Evolutionary conservation across 2,113 vertebrate species (phyloP), one percentile per base, ranked within the genome.

Genomic region (Ancistrus triradiatus): DNA sequence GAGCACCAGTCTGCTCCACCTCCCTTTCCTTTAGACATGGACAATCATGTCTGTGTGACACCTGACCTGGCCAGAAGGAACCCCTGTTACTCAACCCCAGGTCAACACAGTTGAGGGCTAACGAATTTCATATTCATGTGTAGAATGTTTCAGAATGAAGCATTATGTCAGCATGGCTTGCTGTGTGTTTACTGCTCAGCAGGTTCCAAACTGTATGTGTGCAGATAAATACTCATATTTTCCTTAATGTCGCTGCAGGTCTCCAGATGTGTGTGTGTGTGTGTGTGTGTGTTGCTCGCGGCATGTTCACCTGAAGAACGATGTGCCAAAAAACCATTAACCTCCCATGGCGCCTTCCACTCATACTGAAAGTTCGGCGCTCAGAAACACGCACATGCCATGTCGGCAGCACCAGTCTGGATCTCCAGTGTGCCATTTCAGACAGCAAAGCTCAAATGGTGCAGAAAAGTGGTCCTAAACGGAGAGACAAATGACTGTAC

Each of bases 231-330:
- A 25, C 19, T 35, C 40, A 25, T 37, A 9, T 8, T 42, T 58
- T 42, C n/a, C 22, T 42, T 57, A 42, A 11, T 64, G 66, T 13
- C 19, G 28, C 66, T 58, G 59, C 40, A 38, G 6, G 35, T 52
- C 11, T 13, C 13, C 22, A n/a, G 22, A 27, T 31, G 15, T 66
- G 25, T 57, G 18, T 60, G 14, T 49, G 10, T 40, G 49, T 38
- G 28, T 37, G 48, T 31, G 15, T 66, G 25, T 57, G 18, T 60
- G 14, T 49, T 6, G 2, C 17, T 47, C 70, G n/a, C 73, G 72
- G 68, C 66, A 65, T 21, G 57, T 75, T 62, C 55, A 73, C 57
- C 59, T 61, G 21, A 42, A 68, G 56, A 52, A 46, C 35, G n/a
- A 59, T 22, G 25, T 17, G 18, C 57, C 61, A 53, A 33, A 64